A percentile compares a stretch with the other conserved stretches of the same genome.
These are phyloP conservation scores for Tethya wilhelma DNA, from an alignment of 37 sponge, comb jelly and placozoan species.

Conservation along the genomic window DNA sequence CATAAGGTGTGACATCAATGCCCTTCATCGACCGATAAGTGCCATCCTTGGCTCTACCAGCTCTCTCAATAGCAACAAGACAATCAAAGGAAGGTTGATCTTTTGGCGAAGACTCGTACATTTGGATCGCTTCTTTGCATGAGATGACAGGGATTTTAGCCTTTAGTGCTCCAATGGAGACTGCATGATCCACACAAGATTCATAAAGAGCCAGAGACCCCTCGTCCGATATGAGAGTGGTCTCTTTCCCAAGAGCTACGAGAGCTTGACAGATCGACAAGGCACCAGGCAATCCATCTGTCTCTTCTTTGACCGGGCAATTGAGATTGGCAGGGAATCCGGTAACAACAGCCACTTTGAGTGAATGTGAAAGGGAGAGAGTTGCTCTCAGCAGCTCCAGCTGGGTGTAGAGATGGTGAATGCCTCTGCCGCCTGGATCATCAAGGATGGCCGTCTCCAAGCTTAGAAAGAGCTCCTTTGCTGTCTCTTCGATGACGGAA, in stretches of 20 bases:
- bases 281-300: conserved; percentile 86
- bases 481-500: conserved; percentile 12
- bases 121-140: conserved; percentile 8
- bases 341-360: conserved; percentile 68
- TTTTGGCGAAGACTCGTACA: not conserved
- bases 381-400: conserved; percentile 64
- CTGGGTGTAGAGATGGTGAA: conserved; percentile 39
- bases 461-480: not conserved
- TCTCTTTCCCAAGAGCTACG: conserved; percentile 57
- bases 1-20: conserved; percentile 52
- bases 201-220: conserved; percentile 5
- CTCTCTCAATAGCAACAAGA: conserved; percentile 88
- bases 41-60: conserved; percentile 74
- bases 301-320: conserved; percentile 64
- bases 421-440: conserved; percentile 67
- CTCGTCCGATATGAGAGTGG: conserved; percentile 41
- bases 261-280: conserved; percentile 68
- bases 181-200: conserved; percentile 29
- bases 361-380: conserved; percentile 70
- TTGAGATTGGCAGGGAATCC: conserved; percentile 71
- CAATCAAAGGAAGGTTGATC: conserved; percentile 49
- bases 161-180: conserved; percentile 23
- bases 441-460: conserved; percentile 64
- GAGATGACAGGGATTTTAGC: conserved; percentile 20
- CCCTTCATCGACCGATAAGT: conserved; percentile 77